A percentile compares a stretch with the other conserved stretches of the same genome.
Conservation (phyloP, 2,113 vertebrate genomes). For the Columbina picui region DNA sequence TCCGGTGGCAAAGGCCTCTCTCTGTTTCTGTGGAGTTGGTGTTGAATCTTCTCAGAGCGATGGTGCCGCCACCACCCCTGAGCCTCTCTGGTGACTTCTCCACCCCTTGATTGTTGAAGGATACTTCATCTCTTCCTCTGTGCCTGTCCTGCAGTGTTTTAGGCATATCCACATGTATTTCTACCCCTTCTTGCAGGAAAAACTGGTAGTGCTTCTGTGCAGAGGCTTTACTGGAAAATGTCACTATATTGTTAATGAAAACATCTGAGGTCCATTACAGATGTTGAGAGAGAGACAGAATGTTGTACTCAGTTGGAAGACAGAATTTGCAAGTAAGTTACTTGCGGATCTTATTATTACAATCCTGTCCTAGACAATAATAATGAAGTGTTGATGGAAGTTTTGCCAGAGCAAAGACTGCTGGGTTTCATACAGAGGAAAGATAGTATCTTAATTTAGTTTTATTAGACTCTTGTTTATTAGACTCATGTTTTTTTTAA, state of each 20-base stretch:
- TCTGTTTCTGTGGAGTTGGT: not conserved
- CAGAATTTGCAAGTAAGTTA: slow-evolving; percentile 23
- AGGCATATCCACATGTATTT: not conserved
- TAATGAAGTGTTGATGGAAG: slow-evolving; percentile 54
- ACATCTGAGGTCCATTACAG: not conserved
- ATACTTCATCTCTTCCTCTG: not conserved
- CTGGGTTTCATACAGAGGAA: slow-evolving; percentile 44
- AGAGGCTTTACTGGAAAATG: not conserved
- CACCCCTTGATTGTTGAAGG: not conserved
- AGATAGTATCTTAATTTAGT: slow-evolving; percentile 63
- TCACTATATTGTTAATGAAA: not conserved
- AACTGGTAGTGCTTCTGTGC: not conserved
- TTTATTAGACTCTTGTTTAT: slow-evolving; percentile 68
- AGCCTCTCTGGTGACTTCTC: not conserved
- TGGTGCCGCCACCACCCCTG: not conserved
- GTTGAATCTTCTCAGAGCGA: not conserved
- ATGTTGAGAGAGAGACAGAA: not conserved
- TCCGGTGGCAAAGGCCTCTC: not conserved
- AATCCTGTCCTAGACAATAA: slow-evolving; percentile 41
- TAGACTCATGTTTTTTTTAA: slow-evolving; percentile 64
- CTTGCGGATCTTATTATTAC: slow-evolving; percentile 47
- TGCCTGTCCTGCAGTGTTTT: not conserved
- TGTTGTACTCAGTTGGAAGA: slow-evolving; percentile 21
- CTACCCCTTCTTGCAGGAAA: not conserved
- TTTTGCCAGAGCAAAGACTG: slow-evolving; percentile 54